phyloP scores from a whole-genome alignment of 1,140 invertebrate genomes.

The Orussus abietinus region DNA sequence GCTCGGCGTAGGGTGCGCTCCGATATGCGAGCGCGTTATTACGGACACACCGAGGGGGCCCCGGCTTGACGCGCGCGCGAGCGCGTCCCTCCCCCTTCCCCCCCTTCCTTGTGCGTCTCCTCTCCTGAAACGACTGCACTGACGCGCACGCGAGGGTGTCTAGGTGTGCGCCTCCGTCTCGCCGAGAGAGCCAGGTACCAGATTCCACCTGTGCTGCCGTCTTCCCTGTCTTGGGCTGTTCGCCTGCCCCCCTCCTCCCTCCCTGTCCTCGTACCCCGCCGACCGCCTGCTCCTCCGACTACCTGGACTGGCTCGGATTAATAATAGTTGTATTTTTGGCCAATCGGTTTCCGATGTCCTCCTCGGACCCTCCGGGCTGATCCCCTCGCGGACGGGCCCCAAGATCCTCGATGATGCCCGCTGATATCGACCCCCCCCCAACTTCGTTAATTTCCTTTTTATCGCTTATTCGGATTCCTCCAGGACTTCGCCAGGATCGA shows the following conservation, averaged over 20 bases:
- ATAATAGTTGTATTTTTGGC: conserved; percentile 1
- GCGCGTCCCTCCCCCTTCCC: too few species aligned
- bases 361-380: not conserved
- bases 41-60: conserved; percentile 18
- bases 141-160: conserved; percentile 44
- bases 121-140: too few species aligned
- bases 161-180: conserved; percentile 33
- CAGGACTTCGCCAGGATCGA: too few species aligned
- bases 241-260: conserved; percentile 24
- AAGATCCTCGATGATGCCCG: too few species aligned
- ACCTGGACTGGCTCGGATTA: conserved; percentile 10
- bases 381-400: too few species aligned
- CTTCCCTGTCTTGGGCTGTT: conserved; percentile 32
- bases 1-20: conserved; percentile 19
- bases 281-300: conserved; percentile 22
- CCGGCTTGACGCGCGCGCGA: conserved; percentile 8
- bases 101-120: too few species aligned
- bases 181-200: conserved; percentile 34
- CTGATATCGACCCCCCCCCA: too few species aligned
- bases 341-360: not conserved
- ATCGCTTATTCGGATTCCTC: too few species aligned
- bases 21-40: conserved; percentile 36
- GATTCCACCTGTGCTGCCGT: conserved; percentile 46
- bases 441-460: too few species aligned
- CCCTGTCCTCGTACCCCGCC: conserved; percentile 14